Base-by-base conservation (phyloP, 2,888 invertebrate species). In the Apamea epomidion region DNA sequence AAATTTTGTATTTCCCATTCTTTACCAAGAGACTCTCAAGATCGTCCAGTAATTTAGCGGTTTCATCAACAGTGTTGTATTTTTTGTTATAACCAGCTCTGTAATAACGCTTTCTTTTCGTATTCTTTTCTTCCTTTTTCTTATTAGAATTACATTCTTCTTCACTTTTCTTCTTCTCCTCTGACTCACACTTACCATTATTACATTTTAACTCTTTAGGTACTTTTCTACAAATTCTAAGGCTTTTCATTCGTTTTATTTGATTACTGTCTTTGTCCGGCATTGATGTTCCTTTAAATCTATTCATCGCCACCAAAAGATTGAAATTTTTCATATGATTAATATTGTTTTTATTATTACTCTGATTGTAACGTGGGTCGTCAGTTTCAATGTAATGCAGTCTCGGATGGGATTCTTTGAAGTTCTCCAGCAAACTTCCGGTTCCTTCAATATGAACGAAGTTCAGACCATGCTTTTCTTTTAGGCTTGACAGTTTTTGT, bases 151-250 rank as follows among this genome's bases (percentile, higher is more conserved):
- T 8, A 58, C 25, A 25, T 14, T 18, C 3, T 1, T 60, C 25
- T 4, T 65, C 25, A 45, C 3, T 10, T 65, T 32, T 5, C 3
- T 6, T 32, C 10, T 32, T 4, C 18, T 77, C 18, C 4, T 76
- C 2, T 74, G n/a, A 0, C 1, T 32, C 21, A 8, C 14, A 21
- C 7, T 48, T n/a, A 14, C 1, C 1, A 1, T 29, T 51, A 5
- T 25, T 25, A 72, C 71, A 72, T 18, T 3, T n/a, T 12, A n/a
- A 12, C 0, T 0, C 1, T 76, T 65, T 87, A 14, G 68, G 54
- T 67, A 1, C 6, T 42, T 74, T 80, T 37, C 3, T 74, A 62
- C 87, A 80, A 0, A 85, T 87, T 65, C 87, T 76, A 10, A 78
- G 78, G 25, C 25, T 48, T 25, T 60, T 48, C 37, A 1, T 60